Evolutionary conservation across 2,797 vertebrate genomes (phyloP).

Genomic region (Caiman crocodilus): DNA sequence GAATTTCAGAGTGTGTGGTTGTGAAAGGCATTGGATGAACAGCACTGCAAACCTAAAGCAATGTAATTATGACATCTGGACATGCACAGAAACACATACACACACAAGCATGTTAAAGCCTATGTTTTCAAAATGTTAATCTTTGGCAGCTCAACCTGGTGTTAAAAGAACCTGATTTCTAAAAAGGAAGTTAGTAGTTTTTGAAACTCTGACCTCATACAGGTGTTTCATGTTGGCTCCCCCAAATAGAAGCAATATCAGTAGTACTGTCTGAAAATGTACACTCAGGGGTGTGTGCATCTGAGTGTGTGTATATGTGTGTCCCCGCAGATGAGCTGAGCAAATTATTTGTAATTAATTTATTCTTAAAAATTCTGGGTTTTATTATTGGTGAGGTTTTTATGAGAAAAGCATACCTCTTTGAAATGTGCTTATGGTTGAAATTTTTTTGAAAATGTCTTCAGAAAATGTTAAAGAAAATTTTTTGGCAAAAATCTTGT

Average conservation of each 20-base stretch:
- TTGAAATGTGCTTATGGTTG: no score
- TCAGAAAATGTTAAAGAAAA: no score
- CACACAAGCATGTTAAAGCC: no score
- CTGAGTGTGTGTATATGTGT: neutral
- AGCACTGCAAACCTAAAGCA: neutral
- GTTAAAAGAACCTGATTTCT: neutral
- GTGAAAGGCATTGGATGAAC: neutral
- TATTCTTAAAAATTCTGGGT: neutral
- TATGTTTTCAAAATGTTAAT: neutral
- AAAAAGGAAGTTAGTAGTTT: neutral
- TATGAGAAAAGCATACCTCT: neutral
- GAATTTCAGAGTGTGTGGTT: neutral
- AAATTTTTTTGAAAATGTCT: no score
- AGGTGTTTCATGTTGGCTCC: neutral
- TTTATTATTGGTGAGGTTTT: neutral
- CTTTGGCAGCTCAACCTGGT: neutral
- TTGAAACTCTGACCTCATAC: neutral
- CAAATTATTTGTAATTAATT: neutral
- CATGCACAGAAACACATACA: neutral
- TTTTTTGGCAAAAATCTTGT: no score
- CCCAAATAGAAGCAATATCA: neutral
- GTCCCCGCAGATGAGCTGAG: neutral
- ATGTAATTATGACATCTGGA: neutral
- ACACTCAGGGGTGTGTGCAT: neutral
- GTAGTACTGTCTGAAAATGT: neutral